Evolutionary conservation across 2,888 invertebrate genomes (phyloP), one percentile per base, ranked within the genome.

Genomic region (Andrena bicolor): DNA sequence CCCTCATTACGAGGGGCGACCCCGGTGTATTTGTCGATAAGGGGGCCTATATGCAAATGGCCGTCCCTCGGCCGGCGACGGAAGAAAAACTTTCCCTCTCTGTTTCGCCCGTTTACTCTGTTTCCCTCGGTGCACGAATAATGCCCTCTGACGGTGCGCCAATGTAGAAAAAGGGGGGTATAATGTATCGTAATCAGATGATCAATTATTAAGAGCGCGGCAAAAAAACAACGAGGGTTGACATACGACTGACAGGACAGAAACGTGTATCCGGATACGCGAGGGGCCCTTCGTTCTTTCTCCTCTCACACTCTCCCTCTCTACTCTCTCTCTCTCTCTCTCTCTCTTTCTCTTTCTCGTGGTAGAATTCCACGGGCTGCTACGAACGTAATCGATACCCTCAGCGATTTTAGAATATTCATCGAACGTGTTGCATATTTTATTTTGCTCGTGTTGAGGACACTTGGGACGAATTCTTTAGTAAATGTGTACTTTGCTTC

Each of bases 141-240:
- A 92, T 92, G 87, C 90, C 84, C 88, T 89, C 83, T 71, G 89
- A 86, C 81, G 85, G 80, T 81, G 71, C 74, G 75, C 75, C 77
- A 80, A 84, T 77, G 84, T 82, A 84, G 76, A 82, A 82, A 80
- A 80, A 76, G 78, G 87, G 89, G 90, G 91, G 91, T 91, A 91
- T 92, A 92, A 92, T 91, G 92, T 92, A 93, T 92, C 92, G 92
- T 93, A 93, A 93, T 93, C 93, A 93, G 93, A 93, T 92, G 93
- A 93, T 93, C 93, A 93, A 93, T 93, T 93, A 93, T 93, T 93
- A 92, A 93, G 92, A 91, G 90, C 91, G 88, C 90, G 87, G 90
- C 90, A 92, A 92, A 92, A 93, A 92, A 92, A 93, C 92, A 93
- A 93, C 93, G 92, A 93, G 93, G 93, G 93, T 93, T 93, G 93